phyloP scores from a whole-genome alignment of 23 tunicate species.

The Phallusia fumigata region DNA sequence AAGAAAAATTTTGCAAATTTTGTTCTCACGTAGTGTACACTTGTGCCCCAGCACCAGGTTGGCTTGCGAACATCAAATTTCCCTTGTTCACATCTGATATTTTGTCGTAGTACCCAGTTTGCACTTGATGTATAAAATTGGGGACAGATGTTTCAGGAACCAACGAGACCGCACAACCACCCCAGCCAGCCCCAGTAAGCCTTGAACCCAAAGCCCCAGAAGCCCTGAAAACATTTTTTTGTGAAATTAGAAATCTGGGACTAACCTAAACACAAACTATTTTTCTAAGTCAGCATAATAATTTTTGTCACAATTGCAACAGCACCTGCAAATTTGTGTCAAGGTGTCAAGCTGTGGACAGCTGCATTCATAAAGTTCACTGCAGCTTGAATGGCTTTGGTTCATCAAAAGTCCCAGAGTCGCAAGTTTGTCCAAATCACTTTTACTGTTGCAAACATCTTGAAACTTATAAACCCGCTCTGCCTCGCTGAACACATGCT shows the following conservation, averaged over 20 bases:
- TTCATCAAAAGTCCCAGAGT: constrained; percentile 77
- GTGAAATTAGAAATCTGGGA: not conserved
- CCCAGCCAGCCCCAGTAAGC: constrained; percentile 99
- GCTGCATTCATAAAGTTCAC: constrained; percentile 80
- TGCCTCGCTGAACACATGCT: constrained; percentile 95
- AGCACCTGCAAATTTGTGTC: constrained; percentile 75
- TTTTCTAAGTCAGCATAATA: no score
- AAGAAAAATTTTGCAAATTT: no score
- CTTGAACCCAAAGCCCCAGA: constrained; percentile 92
- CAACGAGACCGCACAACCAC: constrained; percentile 95
- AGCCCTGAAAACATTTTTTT: constrained; percentile 31
- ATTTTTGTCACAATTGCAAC: no score
- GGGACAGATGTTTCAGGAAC: constrained; percentile 40
- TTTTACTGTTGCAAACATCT: constrained; percentile 30
- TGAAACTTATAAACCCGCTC: constrained; percentile 68
- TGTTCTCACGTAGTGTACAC: not conserved
- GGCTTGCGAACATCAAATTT: constrained; percentile 61
- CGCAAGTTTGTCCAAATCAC: constrained; percentile 17
- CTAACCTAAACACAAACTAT: not conserved
- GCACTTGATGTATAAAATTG: constrained; percentile 43
- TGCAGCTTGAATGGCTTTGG: constrained; percentile 81
- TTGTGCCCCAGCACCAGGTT: not conserved
- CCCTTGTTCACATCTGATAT: constrained; percentile 25
- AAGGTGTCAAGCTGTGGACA: constrained; percentile 73
- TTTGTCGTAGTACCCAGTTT: constrained; percentile 41